Evolutionary conservation across 1,140 invertebrate species (phyloP).

Genomic region (Drosophila simulans): DNA sequence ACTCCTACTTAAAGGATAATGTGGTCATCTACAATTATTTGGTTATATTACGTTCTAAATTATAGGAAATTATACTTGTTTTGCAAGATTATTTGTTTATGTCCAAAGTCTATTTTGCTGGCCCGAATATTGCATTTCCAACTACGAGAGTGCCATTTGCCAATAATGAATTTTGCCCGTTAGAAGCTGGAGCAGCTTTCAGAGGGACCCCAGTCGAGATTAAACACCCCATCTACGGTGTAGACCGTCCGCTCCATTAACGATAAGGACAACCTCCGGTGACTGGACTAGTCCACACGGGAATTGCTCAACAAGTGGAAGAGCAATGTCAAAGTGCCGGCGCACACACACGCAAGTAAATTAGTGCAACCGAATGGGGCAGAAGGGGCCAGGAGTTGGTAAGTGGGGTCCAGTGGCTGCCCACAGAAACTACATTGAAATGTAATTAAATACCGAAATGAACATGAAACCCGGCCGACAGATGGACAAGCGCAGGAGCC

Average conservation of each 20-base stretch:
- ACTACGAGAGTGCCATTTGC: neutral
- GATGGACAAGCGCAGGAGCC: constrained; percentile 22
- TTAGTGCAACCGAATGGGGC: constrained; percentile 46
- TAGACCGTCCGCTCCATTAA: constrained; percentile 24
- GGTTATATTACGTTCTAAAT: too few relatives aligned
- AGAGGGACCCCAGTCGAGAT: neutral
- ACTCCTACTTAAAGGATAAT: too few relatives aligned
- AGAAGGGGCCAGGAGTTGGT: neutral
- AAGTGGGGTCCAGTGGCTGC: constrained; percentile 7
- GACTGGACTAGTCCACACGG: constrained; percentile 20
- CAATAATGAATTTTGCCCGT: neutral
- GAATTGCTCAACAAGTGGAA: constrained; percentile 63
- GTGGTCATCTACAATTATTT: too few relatives aligned
- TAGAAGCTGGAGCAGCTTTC: neutral
- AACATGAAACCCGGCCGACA: constrained; percentile 57
- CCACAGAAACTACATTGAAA: constrained; percentile 76
- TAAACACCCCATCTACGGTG: constrained; percentile 1
- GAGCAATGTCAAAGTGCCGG: constrained; percentile 21
- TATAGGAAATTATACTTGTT: too few relatives aligned
- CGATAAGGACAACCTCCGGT: constrained; percentile 19
- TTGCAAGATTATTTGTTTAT: too few relatives aligned
- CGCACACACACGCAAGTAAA: constrained; percentile 37
- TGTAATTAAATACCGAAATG: constrained; percentile 79
- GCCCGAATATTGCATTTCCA: too few relatives aligned
- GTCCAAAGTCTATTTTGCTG: too few relatives aligned